Base-by-base conservation (phyloP, 2,888 invertebrate species). In the Cephus pygmeus region DNA sequence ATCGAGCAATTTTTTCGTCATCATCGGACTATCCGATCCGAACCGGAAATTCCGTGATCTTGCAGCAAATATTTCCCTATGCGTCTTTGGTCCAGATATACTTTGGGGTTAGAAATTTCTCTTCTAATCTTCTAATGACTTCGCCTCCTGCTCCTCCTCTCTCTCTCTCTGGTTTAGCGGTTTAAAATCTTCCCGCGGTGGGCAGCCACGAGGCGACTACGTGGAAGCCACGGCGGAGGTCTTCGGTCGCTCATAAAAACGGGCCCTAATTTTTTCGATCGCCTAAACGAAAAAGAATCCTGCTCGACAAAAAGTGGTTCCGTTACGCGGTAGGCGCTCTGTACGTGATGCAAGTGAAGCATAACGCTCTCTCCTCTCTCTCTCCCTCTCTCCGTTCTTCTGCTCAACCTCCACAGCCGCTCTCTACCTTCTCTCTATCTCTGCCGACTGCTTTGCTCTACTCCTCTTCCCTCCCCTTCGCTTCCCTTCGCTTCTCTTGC, bases 341-440 rank as follows among this genome's bases (percentile, higher is more conserved):
- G 80, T 82, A 83, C 84, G 84, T 84, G 84, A 82, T 82, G 81
- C 83, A 85, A 83, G 81, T 82, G 85, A 82, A 83, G 83, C 85
- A 84, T 82, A 85, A 85, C 85, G 82, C 76, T 74, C 23, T 73
- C 76, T 74, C 31, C 23, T 12, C 73, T 73, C 71, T 75, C 74
- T n/a, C 73, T 73, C 69, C 68, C 74, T 30, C 73, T 33, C 68
- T 11, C 75, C n/a, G 68, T 76, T 73, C 76, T 68, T 34, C 73
- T 12, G 74, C 56, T 77, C 77, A 74, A 36, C 36, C 36, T 36
- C 12, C 36, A 12, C 36, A 36, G 36, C 12, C 36, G 34, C 34
- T 36, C 36, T 36, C 4, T 4, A 36, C 36, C 36, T 36, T 36
- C 36, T 12, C 36, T 36, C 36, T 12, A 12, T 36, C 36, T 12